Base-by-base conservation (phyloP, 2,888 invertebrate species). In the Cheilosia urbana region DNA sequence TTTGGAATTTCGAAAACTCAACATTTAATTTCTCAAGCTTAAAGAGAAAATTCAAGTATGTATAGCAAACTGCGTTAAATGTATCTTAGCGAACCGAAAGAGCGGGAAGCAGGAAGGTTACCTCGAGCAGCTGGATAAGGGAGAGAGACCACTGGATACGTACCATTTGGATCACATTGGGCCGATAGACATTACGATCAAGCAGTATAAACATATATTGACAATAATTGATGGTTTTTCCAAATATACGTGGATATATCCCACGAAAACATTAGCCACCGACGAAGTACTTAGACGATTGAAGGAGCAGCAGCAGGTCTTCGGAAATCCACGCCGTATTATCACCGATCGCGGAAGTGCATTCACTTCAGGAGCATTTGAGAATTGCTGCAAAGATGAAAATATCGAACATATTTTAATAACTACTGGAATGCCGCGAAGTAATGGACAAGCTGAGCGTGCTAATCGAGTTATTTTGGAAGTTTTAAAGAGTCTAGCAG, bases 291-390 rank as follows among this genome's bases (percentile, higher is more conserved):
- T 51, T 24, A 15, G 42, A n/a, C 13, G 42, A 42, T n/a, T 42
- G 15, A 4, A 15, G 5, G 27, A 84, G 1, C 90, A 90, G 17
- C 89, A 90, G 57, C 83, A 88, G 42, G 87, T 37, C 7, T 91
- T 91, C 88, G 91, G 91, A 7, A 90, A 89, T 79, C 91, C 90
- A 13, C 55, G n/a, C 15, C 6, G 9, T 6, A 34, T 9, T 6
- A 34, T 24, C 24, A 24, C 24, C 24, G 1, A 24, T 24, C 24
- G 27, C 24, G 60, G 60, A n/a, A 17, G 60, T 2, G 60, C 45
- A 0, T 62, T 62, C 42, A 11, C 15, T 15, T 62, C 60, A 15
- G 9, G 17, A 6, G 5, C 37, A 30, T 63, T 65, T 55, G 30
- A 24, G 11, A 45, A 72, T 19, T 57, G 76, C 76, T 79, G 88